Evolutionary conservation across 2,888 invertebrate genomes (phyloP), one percentile per base, ranked within the genome.

Genomic region (Gerris lacustris): DNA sequence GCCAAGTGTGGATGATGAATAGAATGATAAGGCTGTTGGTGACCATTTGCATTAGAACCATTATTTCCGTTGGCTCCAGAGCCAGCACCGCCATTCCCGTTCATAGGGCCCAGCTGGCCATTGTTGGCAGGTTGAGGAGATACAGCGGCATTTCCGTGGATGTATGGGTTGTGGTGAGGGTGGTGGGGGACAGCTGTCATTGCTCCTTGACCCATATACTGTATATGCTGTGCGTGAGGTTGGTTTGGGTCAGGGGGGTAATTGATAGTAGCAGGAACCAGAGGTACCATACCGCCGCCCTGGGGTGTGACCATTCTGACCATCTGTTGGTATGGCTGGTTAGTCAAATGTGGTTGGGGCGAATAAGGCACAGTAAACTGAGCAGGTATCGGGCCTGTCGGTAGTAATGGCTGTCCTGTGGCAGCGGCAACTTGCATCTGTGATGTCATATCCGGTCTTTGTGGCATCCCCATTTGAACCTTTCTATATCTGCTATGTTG

Each of bases 351-450:
- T 55, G 76, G 76, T 71, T 78, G 79, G 6, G 77, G 77, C 63
- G 76, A 74, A 73, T 78, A 78, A 68, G 78, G 78, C 71, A 79
- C 77, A 43, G 78, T 76, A 74, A 78, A 79, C 72, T 76, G 78
- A 5, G 77, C 74, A 71, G 75, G 76, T 79, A 92, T 83, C 11
- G 92, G 90, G 31, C 88, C 90, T 43, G 92, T 89, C 63, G 93
- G 90, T 77, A 94, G 81, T 72, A 94, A 83, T 6, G 94, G 93
- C 80, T 92, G 93, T 0, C 94, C 94, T 63, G 92, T 91, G 73
- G 87, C 87, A 31, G 86, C 82, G 45, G 87, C 85, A 71, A 89
- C 89, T 44, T 92, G 92, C 85, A 93, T 90, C 78, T 90, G 88
- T 18, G 88, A 86, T 69, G 87, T 83, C 78, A 86, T 82, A 76